Evolutionary conservation across 2,888 invertebrate species (phyloP).

Genomic region (Archaeoteleia sp.): DNA sequence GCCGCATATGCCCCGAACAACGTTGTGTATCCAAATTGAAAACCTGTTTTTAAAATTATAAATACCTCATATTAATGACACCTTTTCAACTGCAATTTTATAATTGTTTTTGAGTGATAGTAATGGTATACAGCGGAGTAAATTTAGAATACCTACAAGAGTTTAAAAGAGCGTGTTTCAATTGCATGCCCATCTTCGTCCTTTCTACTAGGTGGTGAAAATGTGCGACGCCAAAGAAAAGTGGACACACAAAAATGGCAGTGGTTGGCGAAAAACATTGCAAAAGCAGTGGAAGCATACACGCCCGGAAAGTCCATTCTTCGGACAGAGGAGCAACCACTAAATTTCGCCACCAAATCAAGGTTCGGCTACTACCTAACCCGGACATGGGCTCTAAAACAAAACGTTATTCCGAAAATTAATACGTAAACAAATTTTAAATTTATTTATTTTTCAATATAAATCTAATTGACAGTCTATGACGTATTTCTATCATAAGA

Average conservation of each 20-base stretch:
- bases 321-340: slow-evolving; percentile 95
- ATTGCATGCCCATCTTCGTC: slow-evolving; percentile 82
- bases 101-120: too few relatives aligned
- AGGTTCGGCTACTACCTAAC: slow-evolving; percentile 82
- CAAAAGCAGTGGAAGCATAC: slow-evolving; percentile 93
- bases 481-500: too few relatives aligned
- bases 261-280: slow-evolving; percentile 86
- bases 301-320: slow-evolving; percentile 96
- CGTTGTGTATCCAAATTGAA: slow-evolving; percentile 93
- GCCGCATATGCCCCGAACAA: slow-evolving; percentile 96
- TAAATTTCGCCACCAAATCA: slow-evolving; percentile 92
- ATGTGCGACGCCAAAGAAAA: slow-evolving; percentile 96
- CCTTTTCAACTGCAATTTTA: too few relatives aligned
- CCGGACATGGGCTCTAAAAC: slow-evolving; percentile 83
- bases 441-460: too few relatives aligned
- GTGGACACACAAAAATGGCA: slow-evolving; percentile 89
- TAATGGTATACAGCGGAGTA: too few relatives aligned
- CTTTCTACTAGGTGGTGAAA: slow-evolving; percentile 93
- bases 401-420: slow-evolving; percentile 24
- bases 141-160: slow-evolving; percentile 79
- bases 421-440: background rate
- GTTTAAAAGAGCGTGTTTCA: slow-evolving; percentile 82
- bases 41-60: slow-evolving; percentile 77
- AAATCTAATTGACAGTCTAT: too few relatives aligned
- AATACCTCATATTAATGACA: background rate